Evolutionary conservation across 1,140 invertebrate genomes (phyloP).

Genomic region (Melitaea cinxia): DNA sequence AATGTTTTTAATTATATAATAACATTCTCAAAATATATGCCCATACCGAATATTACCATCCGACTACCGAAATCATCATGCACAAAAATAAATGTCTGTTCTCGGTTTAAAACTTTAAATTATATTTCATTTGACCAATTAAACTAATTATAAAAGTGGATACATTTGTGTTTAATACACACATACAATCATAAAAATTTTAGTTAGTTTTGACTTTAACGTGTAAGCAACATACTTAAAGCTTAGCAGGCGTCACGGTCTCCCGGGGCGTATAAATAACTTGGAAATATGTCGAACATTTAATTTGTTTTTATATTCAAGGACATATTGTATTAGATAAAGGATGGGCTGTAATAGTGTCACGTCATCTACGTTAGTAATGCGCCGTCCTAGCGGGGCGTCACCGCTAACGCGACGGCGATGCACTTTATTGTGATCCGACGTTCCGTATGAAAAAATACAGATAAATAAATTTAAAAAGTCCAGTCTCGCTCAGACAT

Average conservation of each 20-base stretch:
- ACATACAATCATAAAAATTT: neutral
- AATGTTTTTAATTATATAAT: too few relatives aligned
- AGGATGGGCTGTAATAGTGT: conserved; percentile 75
- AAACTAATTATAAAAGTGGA: too few relatives aligned
- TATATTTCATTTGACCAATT: too few relatives aligned
- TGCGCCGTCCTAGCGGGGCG: conserved; percentile 63
- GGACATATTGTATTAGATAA: conserved; percentile 75
- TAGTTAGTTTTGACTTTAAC: conserved; percentile 1
- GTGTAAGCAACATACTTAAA: neutral
- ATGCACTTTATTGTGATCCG: conserved; percentile 47
- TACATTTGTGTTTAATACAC: neutral
- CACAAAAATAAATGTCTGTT: too few relatives aligned
- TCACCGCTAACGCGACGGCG: conserved; percentile 47
- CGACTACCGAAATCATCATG: too few relatives aligned
- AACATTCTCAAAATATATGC: too few relatives aligned
- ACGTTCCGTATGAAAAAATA: conserved; percentile 55
- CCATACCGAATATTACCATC: too few relatives aligned
- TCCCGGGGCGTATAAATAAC: conserved; percentile 66
- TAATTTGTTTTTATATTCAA: conserved; percentile 74
- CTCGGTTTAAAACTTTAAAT: too few relatives aligned
- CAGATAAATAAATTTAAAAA: conserved; percentile 67
- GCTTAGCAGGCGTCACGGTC: conserved; percentile 44
- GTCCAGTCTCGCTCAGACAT: conserved; percentile 61
- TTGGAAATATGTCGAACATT: conserved; percentile 65
- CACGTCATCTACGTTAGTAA: conserved; percentile 71